phyloP scores from a whole-genome alignment of 1,140 invertebrate genomes.

The Lethrus apterus region DNA sequence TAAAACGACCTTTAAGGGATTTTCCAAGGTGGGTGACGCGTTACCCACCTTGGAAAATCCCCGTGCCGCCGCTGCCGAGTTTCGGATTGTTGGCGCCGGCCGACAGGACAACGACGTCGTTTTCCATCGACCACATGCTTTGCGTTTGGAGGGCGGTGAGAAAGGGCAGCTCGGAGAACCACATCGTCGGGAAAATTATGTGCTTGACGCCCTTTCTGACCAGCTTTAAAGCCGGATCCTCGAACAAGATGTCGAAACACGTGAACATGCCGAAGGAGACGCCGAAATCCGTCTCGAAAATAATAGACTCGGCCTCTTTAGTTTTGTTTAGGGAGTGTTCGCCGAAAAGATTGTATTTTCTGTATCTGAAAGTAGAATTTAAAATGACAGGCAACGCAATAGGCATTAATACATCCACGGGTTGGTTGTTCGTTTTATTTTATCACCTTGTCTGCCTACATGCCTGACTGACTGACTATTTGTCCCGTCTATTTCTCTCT shows the following conservation, averaged over 20 bases:
- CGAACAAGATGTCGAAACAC: constrained; percentile 69
- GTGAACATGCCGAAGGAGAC: constrained; percentile 63
- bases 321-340: constrained; percentile 47
- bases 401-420: too few relatives aligned
- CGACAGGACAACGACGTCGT: constrained; percentile 46
- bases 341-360: constrained; percentile 55
- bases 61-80: constrained; percentile 38
- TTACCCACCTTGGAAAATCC: constrained; percentile 43
- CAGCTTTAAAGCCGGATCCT: constrained; percentile 47
- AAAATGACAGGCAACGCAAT: too few relatives aligned
- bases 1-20: neutral
- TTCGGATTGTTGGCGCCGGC: constrained; percentile 47
- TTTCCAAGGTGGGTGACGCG: neutral
- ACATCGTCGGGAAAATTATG: constrained; percentile 62
- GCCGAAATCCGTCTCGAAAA: constrained; percentile 71
- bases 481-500: too few relatives aligned
- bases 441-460: too few relatives aligned
- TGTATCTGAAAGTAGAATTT: constrained; percentile 44
- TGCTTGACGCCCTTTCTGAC: constrained; percentile 47
- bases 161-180: constrained; percentile 66
- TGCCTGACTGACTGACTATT: too few relatives aligned
- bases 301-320: constrained; percentile 41
- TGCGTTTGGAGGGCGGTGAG: constrained; percentile 51
- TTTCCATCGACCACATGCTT: constrained; percentile 46
- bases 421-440: too few relatives aligned